Percentiles rank a stretch among this genome's conserved stretches.
phyloP scores from a whole-genome alignment of 2,888 invertebrate species.

The Lagria hirta region DNA sequence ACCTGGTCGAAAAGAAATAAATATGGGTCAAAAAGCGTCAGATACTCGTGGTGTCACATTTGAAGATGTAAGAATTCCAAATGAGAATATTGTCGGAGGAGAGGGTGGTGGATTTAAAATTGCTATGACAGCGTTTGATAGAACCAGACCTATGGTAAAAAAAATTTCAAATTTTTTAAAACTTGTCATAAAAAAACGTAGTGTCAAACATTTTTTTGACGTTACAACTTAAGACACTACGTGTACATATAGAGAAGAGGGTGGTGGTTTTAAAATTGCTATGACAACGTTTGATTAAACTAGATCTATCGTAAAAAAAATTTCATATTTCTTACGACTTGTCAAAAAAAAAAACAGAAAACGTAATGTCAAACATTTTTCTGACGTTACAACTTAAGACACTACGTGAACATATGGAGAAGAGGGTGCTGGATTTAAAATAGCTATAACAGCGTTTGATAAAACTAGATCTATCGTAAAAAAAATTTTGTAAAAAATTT shows the following conservation, averaged over 20 bases:
- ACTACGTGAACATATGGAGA: conserved; percentile 58
- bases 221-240: not conserved
- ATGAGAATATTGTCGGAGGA: conserved; percentile 85
- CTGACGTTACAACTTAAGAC: not conserved
- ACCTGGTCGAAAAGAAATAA: conserved; percentile 91
- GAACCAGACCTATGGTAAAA: not conserved
- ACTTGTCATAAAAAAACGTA: too few species aligned
- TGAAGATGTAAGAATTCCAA: conserved; percentile 93
- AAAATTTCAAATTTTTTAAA: too few species aligned
- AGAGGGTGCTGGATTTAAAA: conserved; percentile 94
- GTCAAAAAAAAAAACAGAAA: too few species aligned
- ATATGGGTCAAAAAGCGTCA: conserved; percentile 96
- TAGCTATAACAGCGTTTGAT: conserved; percentile 97
- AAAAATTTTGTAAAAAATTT: too few species aligned
- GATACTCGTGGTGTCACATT: conserved; percentile 95
- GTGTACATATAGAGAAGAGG: conserved; percentile 77
- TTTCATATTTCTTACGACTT: too few species aligned
- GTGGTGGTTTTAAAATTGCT: conserved; percentile 94
- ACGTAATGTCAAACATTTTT: too few species aligned
- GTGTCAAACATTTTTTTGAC: not conserved
- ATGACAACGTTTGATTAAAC: conserved; percentile 88
- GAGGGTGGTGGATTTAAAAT: conserved; percentile 96
- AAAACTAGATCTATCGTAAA: not conserved
- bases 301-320: too few species aligned
- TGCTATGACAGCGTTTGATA: conserved; percentile 94